A percentile compares a stretch with the other conserved stretches of the same genome.
These are phyloP conservation scores for Pedetes capensis DNA, from an alignment of 2,113 vertebrate species.

Conservation along the genomic window DNA sequence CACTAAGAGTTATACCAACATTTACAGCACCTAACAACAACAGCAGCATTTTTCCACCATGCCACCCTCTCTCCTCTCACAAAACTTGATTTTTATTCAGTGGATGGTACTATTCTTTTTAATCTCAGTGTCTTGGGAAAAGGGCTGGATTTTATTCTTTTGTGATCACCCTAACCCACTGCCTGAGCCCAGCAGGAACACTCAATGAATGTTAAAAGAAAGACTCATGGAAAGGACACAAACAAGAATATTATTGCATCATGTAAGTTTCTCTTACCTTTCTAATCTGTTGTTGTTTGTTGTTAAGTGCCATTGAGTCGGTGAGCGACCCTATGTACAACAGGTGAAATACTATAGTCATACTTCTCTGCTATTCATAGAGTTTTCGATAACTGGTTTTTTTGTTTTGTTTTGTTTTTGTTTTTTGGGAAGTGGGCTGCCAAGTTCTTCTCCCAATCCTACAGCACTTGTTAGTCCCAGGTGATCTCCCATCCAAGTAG, in stretches of 20 bases:
- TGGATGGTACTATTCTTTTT: conserved; percentile 10
- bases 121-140: not conserved
- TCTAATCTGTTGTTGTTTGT: not conserved
- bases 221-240: not conserved
- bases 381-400: too few relatives aligned
- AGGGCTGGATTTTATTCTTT: not conserved
- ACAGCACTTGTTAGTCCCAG: too few relatives aligned
- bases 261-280: not conserved
- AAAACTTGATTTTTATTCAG: not conserved
- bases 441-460: too few relatives aligned
- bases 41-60: not conserved
- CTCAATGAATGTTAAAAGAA: not conserved
- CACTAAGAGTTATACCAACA: too few relatives aligned
- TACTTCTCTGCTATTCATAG: too few relatives aligned
- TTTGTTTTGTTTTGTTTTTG: too few relatives aligned
- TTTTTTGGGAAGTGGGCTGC: too few relatives aligned
- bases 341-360: too few relatives aligned
- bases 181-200: not conserved
- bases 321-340: too few relatives aligned
- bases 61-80: not conserved
- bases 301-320: too few relatives aligned
- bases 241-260: not conserved
- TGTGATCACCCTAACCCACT: not conserved
- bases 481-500: too few relatives aligned
- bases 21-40: too few relatives aligned